Percentiles rank a stretch among this genome's conserved stretches.
These are phyloP conservation scores for Lathamus discolor DNA, from an alignment of 2,113 vertebrate species.

Conservation along the genomic window DNA sequence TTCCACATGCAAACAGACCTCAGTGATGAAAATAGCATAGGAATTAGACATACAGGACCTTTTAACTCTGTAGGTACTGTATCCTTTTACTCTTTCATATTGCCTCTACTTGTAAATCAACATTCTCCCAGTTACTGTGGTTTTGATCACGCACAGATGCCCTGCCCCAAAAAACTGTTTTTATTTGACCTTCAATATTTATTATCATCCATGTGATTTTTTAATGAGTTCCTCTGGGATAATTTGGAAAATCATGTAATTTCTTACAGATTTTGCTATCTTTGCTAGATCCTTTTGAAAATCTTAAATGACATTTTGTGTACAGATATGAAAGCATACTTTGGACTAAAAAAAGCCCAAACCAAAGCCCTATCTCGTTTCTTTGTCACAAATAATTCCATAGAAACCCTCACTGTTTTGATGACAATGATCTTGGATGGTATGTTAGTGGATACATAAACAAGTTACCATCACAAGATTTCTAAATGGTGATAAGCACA, in stretches of 20 bases:
- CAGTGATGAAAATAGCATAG: slow-evolving; percentile 36
- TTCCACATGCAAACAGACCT: slow-evolving; percentile 47
- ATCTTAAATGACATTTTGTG: neutral
- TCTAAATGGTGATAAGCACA: neutral
- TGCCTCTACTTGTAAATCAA: neutral
- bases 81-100: neutral
- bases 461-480: neutral
- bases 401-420: neutral
- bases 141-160: neutral
- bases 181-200: neutral
- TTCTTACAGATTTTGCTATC: neutral
- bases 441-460: neutral
- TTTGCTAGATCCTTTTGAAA: neutral
- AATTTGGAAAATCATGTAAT: neutral
- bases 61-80: slow-evolving; percentile 26
- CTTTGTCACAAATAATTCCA: neutral
- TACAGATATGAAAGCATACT: neutral
- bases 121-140: neutral
- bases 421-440: neutral
- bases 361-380: neutral
- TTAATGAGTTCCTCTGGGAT: neutral
- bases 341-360: neutral
- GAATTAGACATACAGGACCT: neutral
- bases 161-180: neutral
- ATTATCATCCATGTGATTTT: neutral